Evolutionary conservation across 2,888 invertebrate species (phyloP), one percentile per base, ranked within the genome.

Genomic region (Drosophila pseudotalamancana): DNA sequence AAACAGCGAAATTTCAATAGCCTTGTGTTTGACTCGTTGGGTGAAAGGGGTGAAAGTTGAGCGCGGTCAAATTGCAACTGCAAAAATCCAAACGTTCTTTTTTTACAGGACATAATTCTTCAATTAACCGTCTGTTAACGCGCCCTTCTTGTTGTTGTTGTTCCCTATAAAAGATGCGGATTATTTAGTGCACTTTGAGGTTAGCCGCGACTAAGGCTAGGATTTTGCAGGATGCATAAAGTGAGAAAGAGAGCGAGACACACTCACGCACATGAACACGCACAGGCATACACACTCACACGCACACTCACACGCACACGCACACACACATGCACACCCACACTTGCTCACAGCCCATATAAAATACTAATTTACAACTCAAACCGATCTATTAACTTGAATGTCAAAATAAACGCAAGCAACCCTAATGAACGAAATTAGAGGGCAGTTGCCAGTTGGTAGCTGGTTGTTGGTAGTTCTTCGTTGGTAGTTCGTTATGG

Each of bases 301-400:
- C n/a, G n/a, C n/a, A 9, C 25, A 25, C 25, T 25, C 25, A 25
- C 54, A 70, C 45, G 50, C 46, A 43, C 50, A 19, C 51, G 43
- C 40, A 35, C 27, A 14, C 48, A 35, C 35, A 49, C 25, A 42
- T 50, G 56, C 46, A 45, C 16, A 34, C 39, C 34, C 21, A 39
- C 18, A 34, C 14, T 27, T 63, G n/a, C n/a, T n/a, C n/a, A n/a
- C 42, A 16, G 56, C 18, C 50, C 39, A 78, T 84, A 81, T 81
- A 81, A 71, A 84, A 84, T 86, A 87, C 84, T 84, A 84, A 84
- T 86, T 83, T 83, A 81, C 72, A 81, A 71, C 72, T 75, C 77
- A 86, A 86, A 87, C 87, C 86, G 82, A 86, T 87, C 87, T 87
- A 88, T 87, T 87, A 87, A 88, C 87, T 82, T 77, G 80, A 78